These are phyloP conservation scores for Nipponia nippon DNA, from an alignment of 2,113 vertebrate genomes.

Conservation along the genomic window DNA sequence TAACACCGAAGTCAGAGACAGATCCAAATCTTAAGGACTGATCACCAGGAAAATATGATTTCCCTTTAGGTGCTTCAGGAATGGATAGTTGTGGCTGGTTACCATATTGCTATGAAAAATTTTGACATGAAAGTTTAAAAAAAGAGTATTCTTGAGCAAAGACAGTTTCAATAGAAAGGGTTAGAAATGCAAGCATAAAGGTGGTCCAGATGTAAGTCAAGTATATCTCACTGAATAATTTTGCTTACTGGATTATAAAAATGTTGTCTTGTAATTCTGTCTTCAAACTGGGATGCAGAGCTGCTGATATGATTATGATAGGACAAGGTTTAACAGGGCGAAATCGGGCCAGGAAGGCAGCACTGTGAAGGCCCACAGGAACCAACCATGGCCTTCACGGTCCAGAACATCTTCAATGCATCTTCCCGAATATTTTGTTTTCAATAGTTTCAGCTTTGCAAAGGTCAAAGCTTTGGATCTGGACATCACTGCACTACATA, in stretches of 20 bases:
- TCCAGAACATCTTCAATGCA: neutral
- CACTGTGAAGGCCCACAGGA: neutral
- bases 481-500: neutral
- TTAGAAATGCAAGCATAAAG: neutral
- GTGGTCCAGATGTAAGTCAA: neutral
- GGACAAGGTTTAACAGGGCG: neutral
- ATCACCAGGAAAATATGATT: neutral
- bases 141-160: neutral
- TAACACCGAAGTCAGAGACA: neutral
- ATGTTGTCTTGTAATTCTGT: neutral
- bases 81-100: neutral
- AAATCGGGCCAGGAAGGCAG: neutral
- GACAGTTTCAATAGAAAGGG: neutral
- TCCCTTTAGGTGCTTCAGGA: neutral
- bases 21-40: neutral
- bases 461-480: neutral
- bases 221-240: neutral
- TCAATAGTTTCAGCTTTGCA: neutral
- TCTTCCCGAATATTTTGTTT: neutral
- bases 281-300: neutral
- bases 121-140: neutral
- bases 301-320: neutral
- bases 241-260: neutral
- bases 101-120: neutral
- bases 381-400: accelerated